Conservation (phyloP, 2,888 invertebrate species). For the Polymixis flavicincta region DNA sequence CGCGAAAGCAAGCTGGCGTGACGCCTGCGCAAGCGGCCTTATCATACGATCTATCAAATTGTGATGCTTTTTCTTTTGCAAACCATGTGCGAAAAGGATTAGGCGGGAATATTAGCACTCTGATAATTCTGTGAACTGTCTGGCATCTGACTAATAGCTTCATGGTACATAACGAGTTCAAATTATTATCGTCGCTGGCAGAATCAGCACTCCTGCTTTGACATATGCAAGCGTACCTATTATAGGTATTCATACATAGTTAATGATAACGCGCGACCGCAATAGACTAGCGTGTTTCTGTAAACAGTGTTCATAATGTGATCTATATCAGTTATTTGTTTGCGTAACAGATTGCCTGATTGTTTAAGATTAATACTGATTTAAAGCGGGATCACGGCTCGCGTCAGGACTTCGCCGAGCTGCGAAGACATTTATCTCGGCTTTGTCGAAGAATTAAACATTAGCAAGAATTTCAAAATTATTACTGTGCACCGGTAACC, state of each 20-base stretch:
- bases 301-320: constrained; percentile 52
- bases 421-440: constrained; percentile 35
- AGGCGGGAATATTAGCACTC: constrained; percentile 65
- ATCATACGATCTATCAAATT: constrained; percentile 79
- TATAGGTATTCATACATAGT: constrained; percentile 30
- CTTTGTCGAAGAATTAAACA: constrained; percentile 57
- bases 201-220: constrained; percentile 31
- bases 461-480: constrained; percentile 71
- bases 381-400: constrained; percentile 16
- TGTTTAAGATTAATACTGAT: constrained; percentile 31
- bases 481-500: constrained; percentile 75
- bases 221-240: constrained; percentile 26
- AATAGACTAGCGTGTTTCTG: constrained; percentile 42
- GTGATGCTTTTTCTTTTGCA: constrained; percentile 77
- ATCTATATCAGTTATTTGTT: constrained; percentile 46
- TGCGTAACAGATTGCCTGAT: constrained; percentile 46
- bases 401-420: constrained; percentile 30
- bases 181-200: constrained; percentile 33
- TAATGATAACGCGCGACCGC: constrained; percentile 49
- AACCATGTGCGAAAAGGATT: constrained; percentile 77
- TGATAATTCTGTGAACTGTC: constrained; percentile 67
- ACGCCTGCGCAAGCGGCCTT: constrained; percentile 72
- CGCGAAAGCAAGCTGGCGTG: constrained; percentile 75
- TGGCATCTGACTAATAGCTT: constrained; percentile 52
- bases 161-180: constrained; percentile 17